Conservation (phyloP, 2,797 vertebrate species). For the Pseudochirops cupreus region DNA sequence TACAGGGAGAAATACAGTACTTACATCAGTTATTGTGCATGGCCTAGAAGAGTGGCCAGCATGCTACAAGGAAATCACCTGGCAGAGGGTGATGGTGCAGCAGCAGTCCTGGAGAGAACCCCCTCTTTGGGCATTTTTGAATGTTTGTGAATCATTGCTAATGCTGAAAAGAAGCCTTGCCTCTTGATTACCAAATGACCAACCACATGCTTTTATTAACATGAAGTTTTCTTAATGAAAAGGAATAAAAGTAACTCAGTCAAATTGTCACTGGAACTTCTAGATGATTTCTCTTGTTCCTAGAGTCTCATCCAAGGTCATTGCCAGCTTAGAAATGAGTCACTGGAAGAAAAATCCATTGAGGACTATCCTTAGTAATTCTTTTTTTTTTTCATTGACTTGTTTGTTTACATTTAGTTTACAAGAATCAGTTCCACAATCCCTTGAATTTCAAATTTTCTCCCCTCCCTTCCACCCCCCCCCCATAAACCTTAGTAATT, state of each 20-base stretch:
- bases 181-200: background rate
- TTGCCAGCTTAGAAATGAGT: background rate
- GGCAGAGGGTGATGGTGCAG: no score
- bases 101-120: background rate
- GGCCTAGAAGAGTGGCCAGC: no score
- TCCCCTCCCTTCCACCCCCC: no score
- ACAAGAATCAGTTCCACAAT: no score
- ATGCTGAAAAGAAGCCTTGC: background rate
- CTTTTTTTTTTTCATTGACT: background rate
- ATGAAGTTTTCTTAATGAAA: background rate
- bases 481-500: background rate
- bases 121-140: background rate
- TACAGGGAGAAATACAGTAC: background rate
- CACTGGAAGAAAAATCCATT: background rate
- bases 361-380: background rate
- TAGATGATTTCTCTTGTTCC: background rate
- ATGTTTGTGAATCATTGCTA: background rate
- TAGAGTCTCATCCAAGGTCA: background rate
- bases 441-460: no score
- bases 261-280: background rate
- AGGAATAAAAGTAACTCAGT: background rate
- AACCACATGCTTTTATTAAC: background rate
- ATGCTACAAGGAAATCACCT: no score
- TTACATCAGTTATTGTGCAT: background rate
- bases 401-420: no score